Conservation (phyloP, 2,113 vertebrate genomes). For the Apteryx owenii region DNA sequence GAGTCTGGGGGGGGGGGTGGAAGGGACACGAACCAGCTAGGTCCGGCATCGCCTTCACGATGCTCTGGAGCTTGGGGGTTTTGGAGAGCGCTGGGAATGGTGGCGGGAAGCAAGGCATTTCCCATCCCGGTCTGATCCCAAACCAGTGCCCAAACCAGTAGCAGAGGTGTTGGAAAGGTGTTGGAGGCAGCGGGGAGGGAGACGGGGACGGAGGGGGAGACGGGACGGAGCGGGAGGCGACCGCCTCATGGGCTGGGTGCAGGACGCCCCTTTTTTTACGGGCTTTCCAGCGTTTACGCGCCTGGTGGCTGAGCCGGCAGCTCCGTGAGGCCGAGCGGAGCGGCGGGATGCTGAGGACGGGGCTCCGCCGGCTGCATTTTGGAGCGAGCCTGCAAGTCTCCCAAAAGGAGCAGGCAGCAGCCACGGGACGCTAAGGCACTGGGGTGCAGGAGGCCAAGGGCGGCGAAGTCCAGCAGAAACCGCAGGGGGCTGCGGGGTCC, state of each 20-base stretch:
- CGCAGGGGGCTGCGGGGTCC: not conserved
- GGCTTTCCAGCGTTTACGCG: not conserved
- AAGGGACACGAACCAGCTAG: not conserved
- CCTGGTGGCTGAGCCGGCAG: not conserved
- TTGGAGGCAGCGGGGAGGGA: not conserved
- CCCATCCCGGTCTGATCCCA: not conserved
- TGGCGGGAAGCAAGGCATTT: rapidly evolving
- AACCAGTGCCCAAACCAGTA: not conserved
- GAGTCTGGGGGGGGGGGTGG: not conserved
- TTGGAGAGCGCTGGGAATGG: not conserved
- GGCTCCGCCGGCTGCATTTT: not conserved
- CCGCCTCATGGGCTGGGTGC: too few relatives aligned
- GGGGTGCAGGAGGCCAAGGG: not conserved
- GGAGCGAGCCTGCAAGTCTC: not conserved
- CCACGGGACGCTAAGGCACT: too few relatives aligned
- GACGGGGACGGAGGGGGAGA: not conserved
- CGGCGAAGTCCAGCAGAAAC: constrained; percentile 38
- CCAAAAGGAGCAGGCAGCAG: constrained; percentile 6
- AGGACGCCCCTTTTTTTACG: not conserved
- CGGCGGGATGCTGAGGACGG: rapidly evolving
- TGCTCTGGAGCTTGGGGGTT: not conserved
- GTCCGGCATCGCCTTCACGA: not conserved
- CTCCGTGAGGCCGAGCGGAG: not conserved
- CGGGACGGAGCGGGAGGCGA: not conserved
- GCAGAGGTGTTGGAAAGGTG: not conserved